Percentiles rank a stretch among this genome's conserved stretches.
These are phyloP conservation scores for Echeneis naucrates DNA, from an alignment of 2,797 vertebrate genomes.

Conservation along the genomic window DNA sequence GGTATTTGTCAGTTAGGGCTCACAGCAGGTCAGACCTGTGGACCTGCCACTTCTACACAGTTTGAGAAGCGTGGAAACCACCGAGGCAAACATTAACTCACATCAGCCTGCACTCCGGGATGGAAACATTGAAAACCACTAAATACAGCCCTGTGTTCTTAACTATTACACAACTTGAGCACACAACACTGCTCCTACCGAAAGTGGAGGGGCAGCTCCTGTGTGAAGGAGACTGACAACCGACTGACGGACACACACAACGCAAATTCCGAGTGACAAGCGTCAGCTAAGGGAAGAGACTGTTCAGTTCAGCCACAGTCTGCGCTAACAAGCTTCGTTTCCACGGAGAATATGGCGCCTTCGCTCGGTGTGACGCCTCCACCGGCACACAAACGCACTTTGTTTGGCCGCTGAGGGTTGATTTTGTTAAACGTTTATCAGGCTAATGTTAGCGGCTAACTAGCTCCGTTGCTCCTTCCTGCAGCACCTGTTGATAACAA, in stretches of 20 bases:
- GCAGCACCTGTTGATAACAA: slow-evolving; percentile 82
- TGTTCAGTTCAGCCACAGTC: slow-evolving; percentile 36
- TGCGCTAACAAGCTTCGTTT: neutral
- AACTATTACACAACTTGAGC: neutral
- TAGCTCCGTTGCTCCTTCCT: slow-evolving; percentile 58
- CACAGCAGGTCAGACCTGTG: neutral
- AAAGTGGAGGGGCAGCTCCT: neutral
- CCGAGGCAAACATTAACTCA: too few relatives aligned
- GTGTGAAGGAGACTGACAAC: slow-evolving; percentile 25
- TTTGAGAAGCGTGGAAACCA: too few relatives aligned
- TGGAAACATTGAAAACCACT: neutral
- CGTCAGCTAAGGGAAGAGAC: neutral
- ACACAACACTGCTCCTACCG: neutral
- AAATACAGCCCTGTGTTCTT: neutral
- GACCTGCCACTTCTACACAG: too few relatives aligned
- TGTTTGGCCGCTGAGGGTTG: neutral
- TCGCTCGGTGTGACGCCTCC: fast-evolving
- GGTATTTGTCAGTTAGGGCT: neutral
- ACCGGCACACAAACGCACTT: neutral
- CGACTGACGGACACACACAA: neutral
- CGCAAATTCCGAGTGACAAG: neutral
- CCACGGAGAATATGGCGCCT: neutral
- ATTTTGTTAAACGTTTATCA: slow-evolving; percentile 12
- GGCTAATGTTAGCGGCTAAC: slow-evolving; percentile 71
- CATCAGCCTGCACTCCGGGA: neutral